phyloP scores from a whole-genome alignment of 2,797 vertebrate species.

The Urocyon cinereoargenteus region DNA sequence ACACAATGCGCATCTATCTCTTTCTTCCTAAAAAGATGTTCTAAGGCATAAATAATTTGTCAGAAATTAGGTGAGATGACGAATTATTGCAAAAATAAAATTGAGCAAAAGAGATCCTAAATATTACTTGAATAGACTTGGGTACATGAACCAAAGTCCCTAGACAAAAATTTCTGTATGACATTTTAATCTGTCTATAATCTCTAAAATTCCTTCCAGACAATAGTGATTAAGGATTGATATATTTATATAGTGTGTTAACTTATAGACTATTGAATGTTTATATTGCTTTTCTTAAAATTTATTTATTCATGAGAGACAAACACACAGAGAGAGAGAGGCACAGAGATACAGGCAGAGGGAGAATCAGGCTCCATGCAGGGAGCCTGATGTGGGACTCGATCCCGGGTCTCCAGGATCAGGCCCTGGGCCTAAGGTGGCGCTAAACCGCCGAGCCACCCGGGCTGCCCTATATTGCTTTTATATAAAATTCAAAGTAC shows the following conservation, averaged over 20 bases:
- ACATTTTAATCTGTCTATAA: constrained; percentile 45
- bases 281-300: background rate
- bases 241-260: background rate
- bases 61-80: background rate
- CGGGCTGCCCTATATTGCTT: background rate
- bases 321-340: no score
- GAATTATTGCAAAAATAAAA: constrained; percentile 49
- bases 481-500: constrained; percentile 44
- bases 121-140: background rate
- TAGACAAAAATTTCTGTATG: background rate
- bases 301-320: no score
- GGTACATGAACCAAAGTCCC: constrained; percentile 2
- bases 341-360: no score
- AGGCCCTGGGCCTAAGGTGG: no score
- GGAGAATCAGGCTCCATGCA: no score
- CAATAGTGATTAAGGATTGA: background rate
- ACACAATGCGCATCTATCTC: background rate
- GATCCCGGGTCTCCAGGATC: no score
- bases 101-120: background rate
- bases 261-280: constrained; percentile 48
- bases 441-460: no score
- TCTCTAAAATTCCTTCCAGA: background rate
- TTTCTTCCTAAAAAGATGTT: background rate
- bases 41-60: background rate
- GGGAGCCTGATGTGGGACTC: no score